Conservation (phyloP, 2,888 invertebrate species). For the Spilarctia lutea region DNA sequence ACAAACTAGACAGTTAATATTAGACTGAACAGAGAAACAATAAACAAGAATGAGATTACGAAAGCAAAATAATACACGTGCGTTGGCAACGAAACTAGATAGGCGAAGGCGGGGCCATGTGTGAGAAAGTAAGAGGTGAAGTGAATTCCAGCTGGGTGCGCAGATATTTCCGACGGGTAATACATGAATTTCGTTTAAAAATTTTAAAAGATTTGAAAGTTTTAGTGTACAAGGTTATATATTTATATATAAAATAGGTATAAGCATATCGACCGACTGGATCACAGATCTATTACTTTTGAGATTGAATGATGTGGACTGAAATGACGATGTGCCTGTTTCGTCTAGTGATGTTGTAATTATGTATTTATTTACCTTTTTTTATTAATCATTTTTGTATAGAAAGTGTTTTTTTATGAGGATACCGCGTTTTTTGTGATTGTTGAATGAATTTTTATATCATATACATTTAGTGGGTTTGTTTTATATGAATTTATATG, state of each 20-base stretch:
- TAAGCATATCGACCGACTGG: slow-evolving; percentile 49
- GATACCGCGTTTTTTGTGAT: slow-evolving; percentile 46
- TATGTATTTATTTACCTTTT: slow-evolving; percentile 58
- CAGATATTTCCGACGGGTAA: no score
- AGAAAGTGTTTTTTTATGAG: slow-evolving; percentile 42
- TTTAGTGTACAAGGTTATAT: not conserved
- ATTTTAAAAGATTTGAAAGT: no score
- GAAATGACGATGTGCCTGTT: slow-evolving; percentile 51
- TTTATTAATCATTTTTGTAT: slow-evolving; percentile 46
- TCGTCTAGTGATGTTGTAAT: slow-evolving; percentile 57
- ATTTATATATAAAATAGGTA: slow-evolving; percentile 26
- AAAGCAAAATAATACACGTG: no score
- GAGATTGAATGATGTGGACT: slow-evolving; percentile 57
- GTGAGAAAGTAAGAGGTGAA: no score
- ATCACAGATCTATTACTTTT: slow-evolving; percentile 51
- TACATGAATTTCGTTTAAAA: no score
- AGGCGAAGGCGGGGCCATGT: no score
- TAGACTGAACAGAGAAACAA: no score
- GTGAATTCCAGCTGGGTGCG: no score
- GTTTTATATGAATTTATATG: slow-evolving; percentile 46
- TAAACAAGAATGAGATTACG: no score
- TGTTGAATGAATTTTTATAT: slow-evolving; percentile 57
- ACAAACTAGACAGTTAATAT: no score
- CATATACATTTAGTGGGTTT: slow-evolving; percentile 38
- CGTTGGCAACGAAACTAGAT: no score